Evolutionary conservation across 2,797 vertebrate genomes (phyloP).

Genomic region (Triplophysa bombifrons): DNA sequence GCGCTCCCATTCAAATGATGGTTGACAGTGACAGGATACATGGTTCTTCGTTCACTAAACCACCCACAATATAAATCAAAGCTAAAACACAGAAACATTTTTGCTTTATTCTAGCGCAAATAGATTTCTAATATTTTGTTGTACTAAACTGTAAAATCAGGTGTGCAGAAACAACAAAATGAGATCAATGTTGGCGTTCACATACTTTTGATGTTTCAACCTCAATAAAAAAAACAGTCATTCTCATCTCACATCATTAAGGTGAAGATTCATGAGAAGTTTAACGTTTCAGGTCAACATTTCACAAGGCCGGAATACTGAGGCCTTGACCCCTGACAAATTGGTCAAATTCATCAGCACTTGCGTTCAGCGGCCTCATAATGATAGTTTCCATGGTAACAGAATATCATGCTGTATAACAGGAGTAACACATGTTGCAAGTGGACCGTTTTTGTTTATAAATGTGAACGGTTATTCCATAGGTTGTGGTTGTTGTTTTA

Average conservation of each 20-base stretch:
- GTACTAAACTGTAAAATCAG: not conserved
- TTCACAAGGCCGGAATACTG: conserved; percentile 5
- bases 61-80: not conserved
- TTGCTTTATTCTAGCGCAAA: not conserved
- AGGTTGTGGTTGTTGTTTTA: conserved; percentile 2
- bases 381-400: conserved; percentile 40
- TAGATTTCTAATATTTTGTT: not conserved
- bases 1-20: not conserved
- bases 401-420: not conserved
- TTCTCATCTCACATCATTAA: not conserved
- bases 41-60: not conserved
- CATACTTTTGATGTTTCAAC: not conserved
- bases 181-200: not conserved
- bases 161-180: not conserved
- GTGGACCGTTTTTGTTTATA: conserved; percentile 4
- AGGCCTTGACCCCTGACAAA: not conserved
- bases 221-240: not conserved
- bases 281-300: not conserved
- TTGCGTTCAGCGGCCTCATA: conserved; percentile 7
- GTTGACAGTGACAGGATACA: not conserved
- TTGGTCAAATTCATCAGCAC: not conserved
- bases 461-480: not conserved
- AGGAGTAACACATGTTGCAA: conserved; percentile 20
- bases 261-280: conserved; percentile 9
- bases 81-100: not conserved